Conservation (phyloP, 2,113 vertebrate genomes). For the Oncorhynchus keta region DNA sequence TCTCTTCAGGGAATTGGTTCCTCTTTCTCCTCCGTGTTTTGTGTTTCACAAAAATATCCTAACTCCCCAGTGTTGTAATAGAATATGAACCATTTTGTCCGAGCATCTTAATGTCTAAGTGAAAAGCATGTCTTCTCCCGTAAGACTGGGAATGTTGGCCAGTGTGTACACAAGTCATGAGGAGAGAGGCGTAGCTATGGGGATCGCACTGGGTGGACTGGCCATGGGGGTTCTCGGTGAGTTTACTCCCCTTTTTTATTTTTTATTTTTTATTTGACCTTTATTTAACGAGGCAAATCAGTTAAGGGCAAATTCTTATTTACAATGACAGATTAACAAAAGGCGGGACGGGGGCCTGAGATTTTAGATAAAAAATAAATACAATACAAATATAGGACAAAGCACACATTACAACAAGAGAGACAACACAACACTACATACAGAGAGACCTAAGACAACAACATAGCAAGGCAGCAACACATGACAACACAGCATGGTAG, state of each 20-base stretch:
- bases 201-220: conserved; percentile 85
- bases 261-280: too few relatives aligned
- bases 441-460: too few relatives aligned
- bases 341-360: too few relatives aligned
- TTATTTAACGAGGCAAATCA: too few relatives aligned
- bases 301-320: too few relatives aligned
- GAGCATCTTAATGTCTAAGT: neutral
- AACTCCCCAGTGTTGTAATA: neutral
- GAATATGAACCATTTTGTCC: neutral
- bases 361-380: too few relatives aligned
- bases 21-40: conserved; percentile 82
- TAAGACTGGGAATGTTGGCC: conserved; percentile 80
- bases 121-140: neutral
- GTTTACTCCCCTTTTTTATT: conserved; percentile 28
- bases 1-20: conserved; percentile 91
- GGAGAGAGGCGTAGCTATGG: conserved; percentile 86
- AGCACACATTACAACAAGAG: too few relatives aligned
- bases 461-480: too few relatives aligned
- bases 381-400: too few relatives aligned
- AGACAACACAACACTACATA: too few relatives aligned
- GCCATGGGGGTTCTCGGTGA: conserved; percentile 88
- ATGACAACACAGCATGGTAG: too few relatives aligned
- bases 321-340: too few relatives aligned
- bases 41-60: neutral
- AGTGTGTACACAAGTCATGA: conserved; percentile 83